phyloP scores from a whole-genome alignment of 2,888 invertebrate species.

The Hyposoter dolosus region DNA sequence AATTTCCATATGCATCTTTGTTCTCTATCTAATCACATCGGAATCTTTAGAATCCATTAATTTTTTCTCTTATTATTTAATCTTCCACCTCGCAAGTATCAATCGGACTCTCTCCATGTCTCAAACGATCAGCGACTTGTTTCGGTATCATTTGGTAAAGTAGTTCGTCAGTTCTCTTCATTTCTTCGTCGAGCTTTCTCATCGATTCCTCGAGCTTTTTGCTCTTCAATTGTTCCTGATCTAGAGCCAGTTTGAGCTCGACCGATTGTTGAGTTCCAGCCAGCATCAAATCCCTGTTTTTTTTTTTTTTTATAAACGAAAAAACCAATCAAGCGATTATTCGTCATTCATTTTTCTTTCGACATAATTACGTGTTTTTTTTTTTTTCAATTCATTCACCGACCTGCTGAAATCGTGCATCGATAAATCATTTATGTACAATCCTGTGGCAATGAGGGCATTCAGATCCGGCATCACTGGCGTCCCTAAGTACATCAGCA shows the following conservation, averaged over 20 bases:
- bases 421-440: constrained; percentile 99
- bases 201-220: constrained; percentile 98
- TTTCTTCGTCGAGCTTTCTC: constrained; percentile 97
- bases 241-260: constrained; percentile 96
- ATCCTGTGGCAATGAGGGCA: constrained; percentile 95
- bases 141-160: constrained; percentile 99
- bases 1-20: not conserved
- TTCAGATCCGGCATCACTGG: constrained; percentile 98
- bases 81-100: constrained; percentile 96
- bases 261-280: constrained; percentile 99
- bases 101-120: constrained; percentile 97
- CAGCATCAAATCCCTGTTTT: constrained; percentile 94
- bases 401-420: constrained; percentile 99
- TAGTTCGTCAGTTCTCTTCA: constrained; percentile 97
- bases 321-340: not conserved
- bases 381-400: constrained; percentile 40
- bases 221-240: constrained; percentile 98
- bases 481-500: constrained; percentile 98
- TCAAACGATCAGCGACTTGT: constrained; percentile 96
- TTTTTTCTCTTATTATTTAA: not conserved
- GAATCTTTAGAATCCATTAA: not conserved
- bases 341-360: not conserved
- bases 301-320: constrained; percentile 51
- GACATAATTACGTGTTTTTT: not conserved
- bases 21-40: not conserved